Base-by-base conservation (phyloP, 1,140 invertebrate genomes). In the Cydia pomonella region DNA sequence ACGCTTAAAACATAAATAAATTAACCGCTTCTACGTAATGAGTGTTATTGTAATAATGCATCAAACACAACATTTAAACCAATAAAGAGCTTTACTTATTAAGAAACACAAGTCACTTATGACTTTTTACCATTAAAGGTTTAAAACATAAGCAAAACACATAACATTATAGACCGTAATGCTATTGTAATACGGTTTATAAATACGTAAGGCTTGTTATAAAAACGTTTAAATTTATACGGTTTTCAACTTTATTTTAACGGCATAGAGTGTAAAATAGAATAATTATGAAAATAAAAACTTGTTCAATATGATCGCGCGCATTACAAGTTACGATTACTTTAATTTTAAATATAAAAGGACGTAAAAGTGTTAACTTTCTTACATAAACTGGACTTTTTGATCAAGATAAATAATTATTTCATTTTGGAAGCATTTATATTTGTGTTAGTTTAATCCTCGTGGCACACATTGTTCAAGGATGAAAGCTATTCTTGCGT, bases 391-490 rank as follows among this genome's bases (percentile, higher is more conserved):
- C 3, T 10, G 1, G 53, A 3, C 53, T 0, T 23, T 23, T 59
- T 59, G 18, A 59, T 21, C 0, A 3, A 10, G 18, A 23, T 2
- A 21, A 12, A 7, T n/a, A 21, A 12, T 59, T 23, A 59, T 59
- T 59, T 59, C 53, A 59, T 59, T 59, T 23, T 59, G 53, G 23
- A 23, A 23, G 53, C 53, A 59, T 59, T 59, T 23, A 59, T 23
- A 59, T 59, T 23, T 59, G 6, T 59, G 21, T 59, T 23, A 59
- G 53, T 21, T 3, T 59, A 59, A 59, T 23, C 53, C 53, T 59
- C 23, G 53, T 23, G 53, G 18, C 21, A 59, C 53, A 59, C 21
- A 59, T 59, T 59, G 53, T 23, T 59, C 53, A 59, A 59, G 53
- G 53, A 59, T 59, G 53, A 59, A 59, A 50, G 21, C 53, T 59